These are phyloP conservation scores for Struthio camelus DNA, from an alignment of 2,113 vertebrate genomes.

Conservation along the genomic window DNA sequence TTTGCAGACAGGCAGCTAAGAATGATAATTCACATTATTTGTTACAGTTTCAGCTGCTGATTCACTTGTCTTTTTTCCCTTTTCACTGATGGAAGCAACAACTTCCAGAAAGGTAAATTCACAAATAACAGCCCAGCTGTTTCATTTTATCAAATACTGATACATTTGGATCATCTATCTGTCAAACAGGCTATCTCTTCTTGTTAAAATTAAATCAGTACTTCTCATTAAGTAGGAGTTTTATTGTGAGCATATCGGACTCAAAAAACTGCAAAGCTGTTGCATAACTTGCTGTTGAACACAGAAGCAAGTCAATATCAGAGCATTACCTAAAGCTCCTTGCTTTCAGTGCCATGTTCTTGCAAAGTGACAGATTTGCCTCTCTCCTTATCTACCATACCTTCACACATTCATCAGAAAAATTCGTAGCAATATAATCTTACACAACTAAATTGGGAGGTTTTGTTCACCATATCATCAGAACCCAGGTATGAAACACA, in stretches of 20 bases:
- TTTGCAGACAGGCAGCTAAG: constrained; percentile 74
- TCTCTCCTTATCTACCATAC: neutral
- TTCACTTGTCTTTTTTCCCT: neutral
- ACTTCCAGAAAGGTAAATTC: neutral
- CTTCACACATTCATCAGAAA: neutral
- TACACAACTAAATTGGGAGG: neutral
- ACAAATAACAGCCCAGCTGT: neutral
- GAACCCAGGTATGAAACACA: neutral
- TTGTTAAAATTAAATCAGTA: neutral
- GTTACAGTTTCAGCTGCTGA: constrained; percentile 22
- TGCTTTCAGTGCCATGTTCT: neutral
- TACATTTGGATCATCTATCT: neutral
- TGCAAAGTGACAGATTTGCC: neutral
- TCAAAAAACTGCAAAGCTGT: neutral
- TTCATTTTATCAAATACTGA: neutral
- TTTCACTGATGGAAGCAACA: neutral
- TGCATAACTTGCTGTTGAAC: neutral
- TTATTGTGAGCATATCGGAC: neutral
- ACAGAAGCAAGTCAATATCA: neutral
- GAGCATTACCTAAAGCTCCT: neutral
- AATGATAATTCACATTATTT: constrained; percentile 73
- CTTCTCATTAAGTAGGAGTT: neutral
- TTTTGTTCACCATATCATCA: neutral
- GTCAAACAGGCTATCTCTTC: neutral
- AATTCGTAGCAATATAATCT: neutral